Percentiles rank a stretch among this genome's conserved stretches.
Evolutionary conservation across 2,888 invertebrate species (phyloP).

Genomic region (Zhuqinia jingwanae): DNA sequence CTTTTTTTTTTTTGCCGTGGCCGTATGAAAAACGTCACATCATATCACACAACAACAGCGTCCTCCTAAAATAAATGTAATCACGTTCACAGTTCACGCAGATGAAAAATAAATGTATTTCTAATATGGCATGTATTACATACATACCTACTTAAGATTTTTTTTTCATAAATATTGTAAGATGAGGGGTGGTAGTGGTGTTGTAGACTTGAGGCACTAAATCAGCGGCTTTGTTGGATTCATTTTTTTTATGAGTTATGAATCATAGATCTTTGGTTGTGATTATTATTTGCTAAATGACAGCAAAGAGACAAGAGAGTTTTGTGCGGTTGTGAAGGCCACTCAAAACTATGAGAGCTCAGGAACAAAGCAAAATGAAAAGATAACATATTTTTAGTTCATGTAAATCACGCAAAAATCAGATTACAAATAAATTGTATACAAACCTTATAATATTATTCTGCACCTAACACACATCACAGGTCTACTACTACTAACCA

Average conservation of each 20-base stretch:
- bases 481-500: no score
- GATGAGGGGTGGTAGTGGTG: conserved; percentile 52
- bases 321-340: conserved; percentile 64
- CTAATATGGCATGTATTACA: no score
- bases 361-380: background rate
- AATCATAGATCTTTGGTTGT: conserved; percentile 52
- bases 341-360: conserved; percentile 38
- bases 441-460: no score
- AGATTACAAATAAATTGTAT: background rate
- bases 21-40: background rate
- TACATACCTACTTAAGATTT: no score
- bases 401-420: no score
- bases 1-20: no score
- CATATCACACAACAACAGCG: background rate
- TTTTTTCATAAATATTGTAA: no score
- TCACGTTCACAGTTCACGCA: no score
- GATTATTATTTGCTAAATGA: conserved; percentile 66
- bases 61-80: conserved; percentile 6
- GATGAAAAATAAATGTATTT: no score
- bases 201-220: conserved; percentile 22
- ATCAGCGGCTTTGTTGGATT: conserved; percentile 6
- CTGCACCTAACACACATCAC: no score
- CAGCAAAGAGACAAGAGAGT: background rate
- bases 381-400: no score
- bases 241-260: conserved; percentile 30